A percentile compares a stretch with the other conserved stretches of the same genome.
Conservation (phyloP, 2,888 invertebrate genomes). For the Rhagophthalmus giganteus region DNA sequence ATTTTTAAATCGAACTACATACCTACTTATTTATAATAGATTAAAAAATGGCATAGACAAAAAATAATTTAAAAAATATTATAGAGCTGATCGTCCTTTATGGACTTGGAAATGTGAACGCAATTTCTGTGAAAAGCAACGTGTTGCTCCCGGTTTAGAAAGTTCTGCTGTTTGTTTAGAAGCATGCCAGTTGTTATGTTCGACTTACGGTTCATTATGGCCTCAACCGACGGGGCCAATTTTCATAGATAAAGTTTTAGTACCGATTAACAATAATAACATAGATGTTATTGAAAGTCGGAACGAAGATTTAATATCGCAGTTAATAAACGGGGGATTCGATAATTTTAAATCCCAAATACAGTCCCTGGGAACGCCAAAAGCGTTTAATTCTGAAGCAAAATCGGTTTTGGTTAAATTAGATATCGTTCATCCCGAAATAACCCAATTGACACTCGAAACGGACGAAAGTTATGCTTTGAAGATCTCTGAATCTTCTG, state of each 20-base stretch:
- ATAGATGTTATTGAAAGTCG: not conserved
- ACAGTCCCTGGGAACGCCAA: slow-evolving; percentile 35
- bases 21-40: too few relatives aligned
- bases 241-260: slow-evolving; percentile 60
- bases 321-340: not conserved
- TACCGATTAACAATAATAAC: slow-evolving; percentile 50
- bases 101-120: slow-evolving; percentile 63
- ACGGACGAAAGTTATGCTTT: slow-evolving; percentile 65
- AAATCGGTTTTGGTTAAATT: slow-evolving; percentile 53
- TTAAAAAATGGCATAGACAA: too few relatives aligned
- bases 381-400: slow-evolving; percentile 51
- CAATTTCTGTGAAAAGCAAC: slow-evolving; percentile 59
- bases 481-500: slow-evolving; percentile 52
- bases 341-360: slow-evolving; percentile 40
- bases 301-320: not conserved
- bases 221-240: slow-evolving; percentile 65
- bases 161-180: slow-evolving; percentile 58
- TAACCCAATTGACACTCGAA: slow-evolving; percentile 54
- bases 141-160: slow-evolving; percentile 40
- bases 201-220: slow-evolving; percentile 64
- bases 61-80: too few relatives aligned
- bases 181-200: slow-evolving; percentile 68
- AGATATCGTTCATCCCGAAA: slow-evolving; percentile 40
- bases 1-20: too few relatives aligned
- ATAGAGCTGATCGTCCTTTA: slow-evolving; percentile 30